Conservation (phyloP, 2,888 invertebrate genomes). For the Eudasyphora cyanicolor region DNA sequence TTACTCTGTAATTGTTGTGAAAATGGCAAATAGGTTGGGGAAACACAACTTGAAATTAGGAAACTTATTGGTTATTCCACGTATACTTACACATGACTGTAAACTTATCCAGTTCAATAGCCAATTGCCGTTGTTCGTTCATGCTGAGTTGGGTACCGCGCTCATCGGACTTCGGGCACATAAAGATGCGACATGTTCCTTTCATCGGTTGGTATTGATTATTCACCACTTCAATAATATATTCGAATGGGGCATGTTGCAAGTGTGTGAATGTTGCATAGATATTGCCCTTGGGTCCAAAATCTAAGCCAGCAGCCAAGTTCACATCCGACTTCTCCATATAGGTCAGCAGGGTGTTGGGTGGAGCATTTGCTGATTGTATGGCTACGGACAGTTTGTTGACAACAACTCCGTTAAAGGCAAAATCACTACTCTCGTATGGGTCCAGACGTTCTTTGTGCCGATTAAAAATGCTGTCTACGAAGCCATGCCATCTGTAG, state of each 20-base stretch:
- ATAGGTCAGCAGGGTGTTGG: constrained; percentile 81
- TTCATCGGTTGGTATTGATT: constrained; percentile 80
- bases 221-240: constrained; percentile 84
- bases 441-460: constrained; percentile 84
- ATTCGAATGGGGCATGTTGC: constrained; percentile 87
- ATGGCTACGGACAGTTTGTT: constrained; percentile 60
- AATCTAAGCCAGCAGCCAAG: constrained; percentile 90
- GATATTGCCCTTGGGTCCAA: constrained; percentile 86
- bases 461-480: constrained; percentile 88
- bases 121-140: constrained; percentile 83
- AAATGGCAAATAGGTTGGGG: too few species aligned
- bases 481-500: constrained; percentile 91
- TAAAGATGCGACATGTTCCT: constrained; percentile 85
- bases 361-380: constrained; percentile 40
- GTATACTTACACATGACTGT: constrained; percentile 82
- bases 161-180: constrained; percentile 85
- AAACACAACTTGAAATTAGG: too few species aligned
- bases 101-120: constrained; percentile 87
- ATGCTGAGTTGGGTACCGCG: constrained; percentile 82
- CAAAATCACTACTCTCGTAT: constrained; percentile 80
- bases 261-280: constrained; percentile 88
- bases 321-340: constrained; percentile 92
- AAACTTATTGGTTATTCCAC: too few species aligned
- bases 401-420: constrained; percentile 69
- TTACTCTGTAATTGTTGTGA: too few species aligned